Evolutionary conservation across 2,113 vertebrate species (phyloP), one percentile per base, ranked within the genome.

Genomic region (cat (Felis catus)): DNA sequence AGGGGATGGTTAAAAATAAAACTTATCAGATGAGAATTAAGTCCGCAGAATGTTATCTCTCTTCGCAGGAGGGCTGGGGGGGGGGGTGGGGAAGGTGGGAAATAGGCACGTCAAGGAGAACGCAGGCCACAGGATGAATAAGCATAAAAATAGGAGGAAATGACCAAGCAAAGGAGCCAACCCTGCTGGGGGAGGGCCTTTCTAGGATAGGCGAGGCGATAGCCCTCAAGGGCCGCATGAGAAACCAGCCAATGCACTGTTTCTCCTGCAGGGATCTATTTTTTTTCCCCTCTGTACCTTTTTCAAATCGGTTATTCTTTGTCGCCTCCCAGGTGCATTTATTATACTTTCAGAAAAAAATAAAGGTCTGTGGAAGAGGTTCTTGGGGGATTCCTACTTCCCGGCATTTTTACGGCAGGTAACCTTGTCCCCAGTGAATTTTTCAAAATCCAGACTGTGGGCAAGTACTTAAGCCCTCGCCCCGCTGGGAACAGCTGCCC

Each of bases 81-180:
- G 45, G 8, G 45, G 1, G 45, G 45, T 7, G 45, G 45, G 45
- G 45, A 8, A 45, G 45, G 45, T 45, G 45, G 45, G 45, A 45
- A 45, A 45, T 2, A 96, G 83, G 80, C 96, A 95, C 96, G 98
- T 98, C 97, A 97, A 98, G 98, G 97, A 97, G 95, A 97, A 96
- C 79, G 86, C 95, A 89, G 84, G 91, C 73, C 98, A 94, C 97
- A 98, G 98, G 98, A 98, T 98, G 98, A 98, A 96, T 98, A 98
- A 97, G 97, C 97, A 98, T 96, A 92, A 98, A 98, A 98, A 99
- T 97, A 94, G 95, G 74, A 98, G 98, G 98, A 98, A 98, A 98
- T 70, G 93, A 93, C 70, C 74, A 73, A 66, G 89, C 63, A 87
- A 97, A 97, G 0, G 0, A 94, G 94, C 95, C 79, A 86, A 85